Conservation (phyloP, 2,797 vertebrate species). For the Ctenosaura bakeri region DNA sequence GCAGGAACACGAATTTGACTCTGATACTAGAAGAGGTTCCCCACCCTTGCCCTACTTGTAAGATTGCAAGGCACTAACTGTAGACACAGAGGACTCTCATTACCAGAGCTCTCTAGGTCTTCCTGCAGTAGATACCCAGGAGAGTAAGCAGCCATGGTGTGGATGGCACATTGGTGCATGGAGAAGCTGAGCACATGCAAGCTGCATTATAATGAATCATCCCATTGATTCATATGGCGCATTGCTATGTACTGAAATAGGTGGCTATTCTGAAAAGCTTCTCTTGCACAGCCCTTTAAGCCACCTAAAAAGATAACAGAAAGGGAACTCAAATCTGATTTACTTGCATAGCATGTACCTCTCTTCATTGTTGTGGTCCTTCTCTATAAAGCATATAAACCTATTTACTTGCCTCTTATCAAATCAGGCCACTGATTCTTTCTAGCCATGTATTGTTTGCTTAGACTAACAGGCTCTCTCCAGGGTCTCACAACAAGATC, state of each 20-base stretch:
- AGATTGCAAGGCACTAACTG: background rate
- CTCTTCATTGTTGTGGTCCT: too few species aligned
- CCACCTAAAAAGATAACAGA: too few species aligned
- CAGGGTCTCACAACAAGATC: background rate
- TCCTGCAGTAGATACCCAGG: background rate
- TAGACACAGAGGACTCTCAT: background rate
- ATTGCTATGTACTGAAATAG: too few species aligned
- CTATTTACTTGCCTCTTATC: background rate
- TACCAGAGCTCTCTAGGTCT: background rate
- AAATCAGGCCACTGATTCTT: background rate
- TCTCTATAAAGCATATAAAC: background rate
- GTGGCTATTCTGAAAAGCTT: too few species aligned
- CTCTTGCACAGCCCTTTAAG: too few species aligned
- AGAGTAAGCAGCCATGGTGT: background rate
- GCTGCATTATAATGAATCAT: too few species aligned
- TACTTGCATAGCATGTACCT: too few species aligned
- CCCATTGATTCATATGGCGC: background rate
- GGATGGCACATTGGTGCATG: background rate
- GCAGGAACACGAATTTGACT: too few species aligned
- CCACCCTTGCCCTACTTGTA: background rate
- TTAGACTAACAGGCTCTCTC: background rate
- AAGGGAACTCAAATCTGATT: too few species aligned
- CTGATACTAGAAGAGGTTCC: too few species aligned
- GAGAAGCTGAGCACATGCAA: background rate
- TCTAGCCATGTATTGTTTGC: background rate